Percentiles rank a stretch among this genome's conserved stretches.
phyloP scores from a whole-genome alignment of 2,113 vertebrate species.

The Erythrolamprus reginae region DNA sequence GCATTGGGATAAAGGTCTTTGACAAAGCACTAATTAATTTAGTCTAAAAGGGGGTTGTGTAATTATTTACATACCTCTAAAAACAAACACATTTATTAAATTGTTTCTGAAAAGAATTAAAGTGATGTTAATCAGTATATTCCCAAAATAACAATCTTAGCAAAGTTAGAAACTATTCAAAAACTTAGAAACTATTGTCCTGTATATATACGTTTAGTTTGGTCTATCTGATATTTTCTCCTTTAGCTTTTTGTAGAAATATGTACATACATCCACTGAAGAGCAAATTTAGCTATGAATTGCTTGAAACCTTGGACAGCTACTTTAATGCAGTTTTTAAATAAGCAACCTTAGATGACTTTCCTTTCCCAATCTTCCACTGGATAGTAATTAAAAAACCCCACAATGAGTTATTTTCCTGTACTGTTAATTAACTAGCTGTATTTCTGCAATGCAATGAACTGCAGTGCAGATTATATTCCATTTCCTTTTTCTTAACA shows the following conservation, averaged over 20 bases:
- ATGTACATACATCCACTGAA: background rate
- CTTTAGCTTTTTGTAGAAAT: constrained; percentile 31
- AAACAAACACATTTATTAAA: constrained; percentile 56
- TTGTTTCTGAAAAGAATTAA: constrained; percentile 41
- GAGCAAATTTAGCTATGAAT: background rate
- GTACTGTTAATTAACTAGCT: background rate
- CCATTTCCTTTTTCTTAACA: too few relatives aligned
- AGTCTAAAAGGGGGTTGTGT: constrained; percentile 36
- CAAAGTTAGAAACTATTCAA: constrained; percentile 36
- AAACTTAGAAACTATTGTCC: background rate
- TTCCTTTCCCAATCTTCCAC: background rate
- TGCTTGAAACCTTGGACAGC: constrained; percentile 1
- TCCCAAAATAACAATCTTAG: constrained; percentile 44
- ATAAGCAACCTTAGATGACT: background rate
- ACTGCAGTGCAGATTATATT: background rate
- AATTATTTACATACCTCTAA: constrained; percentile 53
- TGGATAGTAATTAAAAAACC: background rate
- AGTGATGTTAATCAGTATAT: constrained; percentile 37
- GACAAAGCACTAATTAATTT: constrained; percentile 44
- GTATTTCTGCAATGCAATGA: background rate
- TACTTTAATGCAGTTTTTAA: constrained; percentile 3
- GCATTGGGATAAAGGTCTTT: constrained; percentile 39
- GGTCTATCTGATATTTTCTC: constrained; percentile 30
- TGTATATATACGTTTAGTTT: constrained; percentile 16
- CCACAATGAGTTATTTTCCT: background rate